Percentiles rank a stretch among this genome's conserved stretches.
These are phyloP conservation scores for Gymnocypris eckloni DNA, from an alignment of 2,797 vertebrate species.

Conservation along the genomic window DNA sequence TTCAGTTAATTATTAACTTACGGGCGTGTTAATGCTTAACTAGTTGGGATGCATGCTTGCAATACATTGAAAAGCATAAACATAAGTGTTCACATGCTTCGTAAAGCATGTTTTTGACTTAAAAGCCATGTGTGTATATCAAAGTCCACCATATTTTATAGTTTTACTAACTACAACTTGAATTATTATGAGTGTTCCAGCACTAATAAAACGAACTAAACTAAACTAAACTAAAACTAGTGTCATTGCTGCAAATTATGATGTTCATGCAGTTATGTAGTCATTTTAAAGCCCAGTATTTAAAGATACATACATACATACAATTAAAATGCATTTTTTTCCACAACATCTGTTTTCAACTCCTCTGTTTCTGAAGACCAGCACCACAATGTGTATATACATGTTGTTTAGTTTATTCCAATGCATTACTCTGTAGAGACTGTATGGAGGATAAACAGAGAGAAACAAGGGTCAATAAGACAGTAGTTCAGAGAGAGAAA, in stretches of 20 bases:
- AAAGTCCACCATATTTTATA: background rate
- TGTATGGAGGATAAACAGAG: slow-evolving; percentile 1
- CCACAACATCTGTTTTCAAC: slow-evolving; percentile 65
- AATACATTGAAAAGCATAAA: background rate
- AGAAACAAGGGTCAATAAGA: background rate
- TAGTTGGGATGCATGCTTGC: background rate
- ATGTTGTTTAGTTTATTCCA: slow-evolving; percentile 45
- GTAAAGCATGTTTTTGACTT: background rate
- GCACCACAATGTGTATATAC: slow-evolving; percentile 34
- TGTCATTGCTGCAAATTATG: background rate
- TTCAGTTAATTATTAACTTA: background rate
- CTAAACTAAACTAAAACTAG: background rate
- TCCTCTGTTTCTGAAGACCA: background rate
- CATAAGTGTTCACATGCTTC: background rate
- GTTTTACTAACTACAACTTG: background rate
- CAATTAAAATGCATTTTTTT: slow-evolving; percentile 71
- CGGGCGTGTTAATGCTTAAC: background rate
- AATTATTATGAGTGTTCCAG: background rate
- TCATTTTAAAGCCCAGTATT: slow-evolving; percentile 75
- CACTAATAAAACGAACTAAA: no score
- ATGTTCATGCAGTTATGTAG: slow-evolving; percentile 28
- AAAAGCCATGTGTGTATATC: background rate
- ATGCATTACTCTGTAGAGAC: slow-evolving; percentile 71
- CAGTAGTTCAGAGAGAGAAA: slow-evolving; percentile 19
- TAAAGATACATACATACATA: slow-evolving; percentile 77